phyloP scores from a whole-genome alignment of 2,888 invertebrate species.

The Dichetophora obliterata region DNA sequence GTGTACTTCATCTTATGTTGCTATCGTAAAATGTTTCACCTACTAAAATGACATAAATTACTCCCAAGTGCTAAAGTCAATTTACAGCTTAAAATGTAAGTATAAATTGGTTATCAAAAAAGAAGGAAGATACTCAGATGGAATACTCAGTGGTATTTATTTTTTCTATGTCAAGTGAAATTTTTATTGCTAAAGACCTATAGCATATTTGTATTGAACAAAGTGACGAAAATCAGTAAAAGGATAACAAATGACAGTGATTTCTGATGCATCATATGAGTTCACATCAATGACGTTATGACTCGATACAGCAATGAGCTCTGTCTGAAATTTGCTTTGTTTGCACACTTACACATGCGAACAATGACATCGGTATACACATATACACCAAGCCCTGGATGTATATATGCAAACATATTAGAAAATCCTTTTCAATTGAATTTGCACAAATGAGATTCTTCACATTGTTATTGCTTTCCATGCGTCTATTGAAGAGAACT shows the following conservation, averaged over 20 bases:
- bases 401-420: conserved; percentile 30
- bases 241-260: too few species aligned
- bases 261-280: conserved; percentile 32
- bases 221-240: too few species aligned
- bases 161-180: not conserved
- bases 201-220: too few species aligned
- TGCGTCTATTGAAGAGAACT: conserved; percentile 14
- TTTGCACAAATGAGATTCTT: conserved; percentile 51
- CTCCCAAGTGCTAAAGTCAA: too few species aligned
- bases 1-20: too few species aligned
- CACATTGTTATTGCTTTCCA: conserved; percentile 32
- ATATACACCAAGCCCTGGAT: conserved; percentile 39
- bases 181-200: not conserved
- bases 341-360: conserved; percentile 14
- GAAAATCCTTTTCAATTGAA: conserved; percentile 49
- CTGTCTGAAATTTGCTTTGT: conserved; percentile 6
- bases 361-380: conserved; percentile 26
- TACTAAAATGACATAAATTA: too few species aligned
- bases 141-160: too few species aligned
- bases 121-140: too few species aligned
- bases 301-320: conserved; percentile 30
- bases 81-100: too few species aligned
- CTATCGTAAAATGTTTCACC: too few species aligned
- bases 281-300: conserved; percentile 30
- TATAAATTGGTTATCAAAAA: too few species aligned